Conservation (phyloP, 2,797 vertebrate species). For the Neopelma chrysocephalum region DNA sequence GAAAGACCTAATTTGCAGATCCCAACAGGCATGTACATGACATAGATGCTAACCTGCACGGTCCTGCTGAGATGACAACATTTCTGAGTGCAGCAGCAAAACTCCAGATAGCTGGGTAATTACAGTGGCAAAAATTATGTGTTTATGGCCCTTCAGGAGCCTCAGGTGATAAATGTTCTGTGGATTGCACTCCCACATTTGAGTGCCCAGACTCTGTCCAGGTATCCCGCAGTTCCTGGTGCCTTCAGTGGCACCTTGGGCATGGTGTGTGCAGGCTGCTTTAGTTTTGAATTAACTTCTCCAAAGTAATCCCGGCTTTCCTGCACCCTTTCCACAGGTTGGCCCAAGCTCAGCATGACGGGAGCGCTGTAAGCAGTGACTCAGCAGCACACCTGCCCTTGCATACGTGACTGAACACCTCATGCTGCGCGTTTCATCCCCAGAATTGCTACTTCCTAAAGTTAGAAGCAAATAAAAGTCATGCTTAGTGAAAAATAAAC, state of each 20-base stretch:
- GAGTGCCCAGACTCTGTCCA: neutral
- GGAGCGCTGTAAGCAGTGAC: neutral
- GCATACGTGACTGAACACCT: neutral
- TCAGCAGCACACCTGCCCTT: constrained; percentile 14
- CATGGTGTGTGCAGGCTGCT: neutral
- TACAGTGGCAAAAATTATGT: constrained; percentile 36
- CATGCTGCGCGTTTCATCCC: neutral
- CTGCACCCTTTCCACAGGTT: neutral
- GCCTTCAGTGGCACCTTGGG: neutral
- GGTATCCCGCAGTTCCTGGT: neutral
- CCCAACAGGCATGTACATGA: constrained; percentile 23
- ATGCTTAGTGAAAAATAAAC: constrained; percentile 7
- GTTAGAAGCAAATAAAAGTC: constrained; percentile 33
- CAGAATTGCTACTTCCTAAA: neutral
- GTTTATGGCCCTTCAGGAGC: constrained; percentile 46
- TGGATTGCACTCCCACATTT: neutral
- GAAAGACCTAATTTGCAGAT: constrained; percentile 55
- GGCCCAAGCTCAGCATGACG: neutral
- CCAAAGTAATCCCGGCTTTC: neutral
- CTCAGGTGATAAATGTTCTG: constrained; percentile 50
- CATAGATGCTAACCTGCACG: constrained; percentile 16
- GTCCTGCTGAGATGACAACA: constrained; percentile 54
- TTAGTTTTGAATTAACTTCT: constrained; percentile 7
- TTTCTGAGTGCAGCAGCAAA: constrained; percentile 22
- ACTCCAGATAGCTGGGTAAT: constrained; percentile 56